Evolutionary conservation across 2,797 vertebrate species (phyloP), one percentile per base, ranked within the genome.

Genomic region (Sardinella longiceps): DNA sequence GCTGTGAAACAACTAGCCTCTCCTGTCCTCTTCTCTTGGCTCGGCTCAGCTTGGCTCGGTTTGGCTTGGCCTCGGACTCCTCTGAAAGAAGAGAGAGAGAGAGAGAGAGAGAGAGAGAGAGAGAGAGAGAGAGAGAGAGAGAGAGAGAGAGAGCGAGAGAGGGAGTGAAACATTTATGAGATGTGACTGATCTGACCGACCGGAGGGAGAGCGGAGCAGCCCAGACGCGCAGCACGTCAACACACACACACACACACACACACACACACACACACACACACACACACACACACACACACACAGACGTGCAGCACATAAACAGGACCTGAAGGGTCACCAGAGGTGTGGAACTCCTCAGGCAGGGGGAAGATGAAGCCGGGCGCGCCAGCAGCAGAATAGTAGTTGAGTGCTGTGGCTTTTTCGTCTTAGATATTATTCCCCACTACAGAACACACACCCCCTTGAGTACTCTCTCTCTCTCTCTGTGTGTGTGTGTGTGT

Each of bases 121-220:
- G n/a, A n/a, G n/a, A n/a, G n/a, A n/a, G n/a, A n/a, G n/a, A n/a
- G n/a, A n/a, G n/a, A n/a, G n/a, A n/a, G n/a, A n/a, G n/a, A n/a
- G n/a, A n/a, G n/a, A n/a, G n/a, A n/a, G n/a, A n/a, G n/a, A n/a
- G n/a, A n/a, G n/a, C n/a, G n/a, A n/a, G n/a, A 89, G 88, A 43
- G 85, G 84, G 83, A 87, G 90, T 94, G 91, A 93, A 94, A 93
- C 91, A 93, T 95, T 93, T 92, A 93, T 94, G 90, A 92, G 90
- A 89, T 90, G 90, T 93, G 94, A 93, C 88, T 58, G 90, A 92
- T 91, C 90, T 87, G 91, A 92, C 91, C 80, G 53, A n/a, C n/a
- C n/a, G n/a, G n/a, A n/a, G n/a, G n/a, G n/a, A n/a, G n/a, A 89
- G 92, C 91, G 90, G 91, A 92, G 92, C 90, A 90, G 91, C 87